Evolutionary conservation across 2,797 vertebrate genomes (phyloP), one percentile per base, ranked within the genome.

Genomic region (Silurus aristotelis): DNA sequence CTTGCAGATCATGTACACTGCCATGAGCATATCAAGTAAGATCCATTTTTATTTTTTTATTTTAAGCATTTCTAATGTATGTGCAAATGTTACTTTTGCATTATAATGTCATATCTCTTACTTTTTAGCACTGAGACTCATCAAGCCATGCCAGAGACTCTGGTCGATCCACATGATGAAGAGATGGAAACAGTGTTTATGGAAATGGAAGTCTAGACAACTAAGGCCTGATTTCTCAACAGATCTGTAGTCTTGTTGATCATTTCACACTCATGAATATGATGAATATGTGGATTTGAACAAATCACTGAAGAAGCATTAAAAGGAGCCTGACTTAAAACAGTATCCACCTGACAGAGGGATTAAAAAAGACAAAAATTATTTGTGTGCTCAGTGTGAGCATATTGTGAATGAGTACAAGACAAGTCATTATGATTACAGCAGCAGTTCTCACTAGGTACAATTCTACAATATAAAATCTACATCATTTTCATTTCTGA

Each of bases 1-100:
- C 38, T 38, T 25, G n/a, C 64, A 83, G 70, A 83, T 60, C 25
- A 19, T 55, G 31, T 46, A 56, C 25, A 31, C 71, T 27, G 13
- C n/a, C 63, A 56, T 55, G 83, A 84, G 14, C 27, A 48, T 27
- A 77, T 38, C n/a, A 75, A 38, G 83, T 87, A 77, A 85, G 87
- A 8, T 55, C 38, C 17, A 1, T 71, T 64, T 83, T n/a, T n/a
- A n/a, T n/a, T 52, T 52, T 52, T 52, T 52, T 48, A 43, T 79
- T 84, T 86, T 22, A 63, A 75, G 9, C 13, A 82, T 38, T 76
- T 76, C 27, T 31, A 8, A 43, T 60, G 8, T 5, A 48, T 64
- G 17, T 76, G 48, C 31, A 31, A 27, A 63, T 63, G 22, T 75
- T 1, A 43, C 14, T 31, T 75, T 48, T 60, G 55, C 17, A 75